Conservation (phyloP, 2,797 vertebrate genomes). For the Sphaeramia orbicularis region DNA sequence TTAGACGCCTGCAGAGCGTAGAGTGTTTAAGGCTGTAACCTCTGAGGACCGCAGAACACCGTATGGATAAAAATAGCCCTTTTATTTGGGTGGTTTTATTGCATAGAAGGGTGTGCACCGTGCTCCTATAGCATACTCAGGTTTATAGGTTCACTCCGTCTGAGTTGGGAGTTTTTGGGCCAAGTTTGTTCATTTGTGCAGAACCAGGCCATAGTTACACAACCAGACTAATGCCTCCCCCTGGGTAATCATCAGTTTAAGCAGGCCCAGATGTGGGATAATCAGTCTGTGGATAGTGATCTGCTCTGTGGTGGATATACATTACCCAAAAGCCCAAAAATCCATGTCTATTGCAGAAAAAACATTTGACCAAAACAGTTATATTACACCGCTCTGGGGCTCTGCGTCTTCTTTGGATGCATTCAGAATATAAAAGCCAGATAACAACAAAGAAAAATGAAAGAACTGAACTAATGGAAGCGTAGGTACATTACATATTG, state of each 20-base stretch:
- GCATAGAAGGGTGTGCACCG: constrained; percentile 28
- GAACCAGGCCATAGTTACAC: constrained; percentile 71
- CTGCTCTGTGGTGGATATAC: constrained; percentile 50
- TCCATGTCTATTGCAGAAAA: constrained; percentile 24
- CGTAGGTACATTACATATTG: too few relatives aligned
- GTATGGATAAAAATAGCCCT: constrained; percentile 64
- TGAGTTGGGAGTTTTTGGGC: constrained; percentile 48
- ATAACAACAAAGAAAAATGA: neutral
- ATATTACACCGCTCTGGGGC: constrained; percentile 1
- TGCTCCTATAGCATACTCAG: constrained; percentile 40
- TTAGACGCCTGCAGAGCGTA: constrained; percentile 20
- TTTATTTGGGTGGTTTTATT: constrained; percentile 58
- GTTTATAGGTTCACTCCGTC: constrained; percentile 59
- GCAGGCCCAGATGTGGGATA: constrained; percentile 71
- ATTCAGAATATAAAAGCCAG: neutral
- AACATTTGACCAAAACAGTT: constrained; percentile 18
- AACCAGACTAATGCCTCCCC: constrained; percentile 52
- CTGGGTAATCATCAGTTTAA: constrained; percentile 62
- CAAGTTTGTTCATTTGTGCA: constrained; percentile 64
- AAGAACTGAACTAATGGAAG: neutral
- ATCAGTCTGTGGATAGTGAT: constrained; percentile 49
- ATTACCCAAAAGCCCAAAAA: constrained; percentile 43
- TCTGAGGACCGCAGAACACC: constrained; percentile 11
- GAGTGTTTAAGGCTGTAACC: constrained; percentile 26
- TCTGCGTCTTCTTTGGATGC: neutral